Percentiles rank a stretch among this genome's conserved stretches.
Evolutionary conservation across 2,797 vertebrate species (phyloP).

Genomic region (Gila robusta): DNA sequence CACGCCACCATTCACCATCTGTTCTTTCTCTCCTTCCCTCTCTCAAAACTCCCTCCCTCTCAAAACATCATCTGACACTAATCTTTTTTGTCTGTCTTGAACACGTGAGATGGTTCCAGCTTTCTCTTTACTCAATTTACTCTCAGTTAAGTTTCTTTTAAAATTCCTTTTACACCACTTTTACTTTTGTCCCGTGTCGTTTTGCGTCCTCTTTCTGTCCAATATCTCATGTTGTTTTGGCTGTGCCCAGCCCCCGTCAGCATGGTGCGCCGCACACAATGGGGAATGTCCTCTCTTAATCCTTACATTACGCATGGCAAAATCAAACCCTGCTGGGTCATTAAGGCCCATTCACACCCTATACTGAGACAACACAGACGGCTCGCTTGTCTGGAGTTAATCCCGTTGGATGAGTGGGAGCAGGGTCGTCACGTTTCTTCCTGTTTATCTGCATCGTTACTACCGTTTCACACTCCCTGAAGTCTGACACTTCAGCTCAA

Average conservation of each 20-base stretch:
- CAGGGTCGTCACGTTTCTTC: slow-evolving; percentile 24
- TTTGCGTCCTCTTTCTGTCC: neutral
- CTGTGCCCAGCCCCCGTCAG: slow-evolving; percentile 36
- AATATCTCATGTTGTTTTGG: slow-evolving; percentile 27
- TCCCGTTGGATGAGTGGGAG: slow-evolving; percentile 44
- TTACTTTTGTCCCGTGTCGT: neutral
- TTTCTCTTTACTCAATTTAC: neutral
- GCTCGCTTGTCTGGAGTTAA: slow-evolving; percentile 41
- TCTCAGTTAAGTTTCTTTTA: neutral
- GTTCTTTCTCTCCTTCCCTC: slow-evolving; percentile 10
- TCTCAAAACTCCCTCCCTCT: neutral
- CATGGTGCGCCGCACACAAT: slow-evolving; percentile 46
- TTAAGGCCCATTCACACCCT: slow-evolving; percentile 54
- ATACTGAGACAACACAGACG: slow-evolving; percentile 16
- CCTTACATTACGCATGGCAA: slow-evolving; percentile 24
- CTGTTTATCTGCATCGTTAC: slow-evolving; percentile 46
- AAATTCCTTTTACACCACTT: neutral
- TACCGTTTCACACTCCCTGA: slow-evolving; percentile 31
- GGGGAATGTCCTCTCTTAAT: slow-evolving; percentile 43
- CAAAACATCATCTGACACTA: neutral
- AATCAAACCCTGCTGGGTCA: slow-evolving; percentile 46
- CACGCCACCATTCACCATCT: slow-evolving; percentile 40
- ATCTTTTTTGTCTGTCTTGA: slow-evolving; percentile 4
- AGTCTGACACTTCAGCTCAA: slow-evolving; percentile 7
- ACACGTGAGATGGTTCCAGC: neutral